Base-by-base conservation (phyloP, 2,797 vertebrate species). In the Acanthurus leucopareius region DNA sequence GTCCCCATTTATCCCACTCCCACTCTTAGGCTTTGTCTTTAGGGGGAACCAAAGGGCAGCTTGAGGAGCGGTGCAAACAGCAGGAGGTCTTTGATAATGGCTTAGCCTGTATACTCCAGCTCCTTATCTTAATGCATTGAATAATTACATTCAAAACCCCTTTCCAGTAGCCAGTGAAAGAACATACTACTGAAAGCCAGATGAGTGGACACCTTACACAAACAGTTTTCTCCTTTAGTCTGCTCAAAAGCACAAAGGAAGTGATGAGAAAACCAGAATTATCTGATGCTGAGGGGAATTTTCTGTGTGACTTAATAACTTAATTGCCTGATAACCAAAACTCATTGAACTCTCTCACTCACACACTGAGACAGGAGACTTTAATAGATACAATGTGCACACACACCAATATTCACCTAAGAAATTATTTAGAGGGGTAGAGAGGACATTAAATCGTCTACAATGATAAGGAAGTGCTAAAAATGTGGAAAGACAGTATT, bases 251-350 rank as follows among this genome's bases (percentile, higher is more conserved):
- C 20, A 78, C 48, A 25, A 25, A 74, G 71, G 72, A 82, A 73
- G 65, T 78, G 19, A 17, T 14, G 52, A 69, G 54, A 78, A 67
- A 80, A 84, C 10, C 17, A 73, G 75, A 75, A 87, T n/a, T 73
- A 82, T 89, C 59, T 85, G 56, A 88, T 81, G 64, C 59, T 75
- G 69, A 32, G 16, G 5, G 35, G 74, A 60, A 86, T 91, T 75
- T 73, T 40, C 47, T 62, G 54, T 61, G 52, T 76, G 75, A 84
- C 58, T 63, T 79, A 62, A 83, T 47, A 59, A 51, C 49, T 73
- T 89, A 86, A 89, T 92, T 61, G 44, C 84, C 66, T 82, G 40
- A 83, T 83, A 82, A 92, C 83, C 73, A 7, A 79, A 72, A 79
- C 35, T 75, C 63, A 86, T 71, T 78, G 56, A n/a, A n/a, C n/a